phyloP scores from a whole-genome alignment of 1,140 invertebrate genomes.

The Calliphora vicina region DNA sequence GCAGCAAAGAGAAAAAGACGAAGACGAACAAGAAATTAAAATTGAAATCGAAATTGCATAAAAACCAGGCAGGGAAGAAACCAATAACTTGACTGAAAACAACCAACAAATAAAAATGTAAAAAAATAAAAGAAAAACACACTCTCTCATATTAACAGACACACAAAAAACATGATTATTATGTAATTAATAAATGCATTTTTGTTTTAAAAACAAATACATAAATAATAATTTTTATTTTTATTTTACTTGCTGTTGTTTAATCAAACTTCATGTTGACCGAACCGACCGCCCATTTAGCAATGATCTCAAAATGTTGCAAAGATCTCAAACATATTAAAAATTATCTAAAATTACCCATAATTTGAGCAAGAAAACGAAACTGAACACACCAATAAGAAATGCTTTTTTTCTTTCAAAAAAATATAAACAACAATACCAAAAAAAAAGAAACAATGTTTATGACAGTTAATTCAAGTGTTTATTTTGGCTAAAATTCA shows the following conservation, averaged over 20 bases:
- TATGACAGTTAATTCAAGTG: conserved; percentile 4
- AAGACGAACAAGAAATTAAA: neutral
- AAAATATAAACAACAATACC: neutral
- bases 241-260: no score
- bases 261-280: no score
- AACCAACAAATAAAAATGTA: neutral
- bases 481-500: neutral
- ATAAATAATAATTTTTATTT: no score
- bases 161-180: neutral
- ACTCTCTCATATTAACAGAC: neutral
- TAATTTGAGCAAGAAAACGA: neutral
- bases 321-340: no score
- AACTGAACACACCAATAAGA: no score
- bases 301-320: neutral
- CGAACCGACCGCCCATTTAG: neutral
- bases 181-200: neutral
- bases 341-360: neutral
- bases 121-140: neutral
- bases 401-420: neutral
- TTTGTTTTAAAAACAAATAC: no score
- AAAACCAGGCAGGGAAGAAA: neutral
- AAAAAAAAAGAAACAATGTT: neutral
- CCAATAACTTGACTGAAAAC: neutral
- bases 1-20: neutral
- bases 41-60: neutral